These are phyloP conservation scores for Montipora capitata DNA, from an alignment of 92 coral and sea anemone genomes.

Conservation along the genomic window DNA sequence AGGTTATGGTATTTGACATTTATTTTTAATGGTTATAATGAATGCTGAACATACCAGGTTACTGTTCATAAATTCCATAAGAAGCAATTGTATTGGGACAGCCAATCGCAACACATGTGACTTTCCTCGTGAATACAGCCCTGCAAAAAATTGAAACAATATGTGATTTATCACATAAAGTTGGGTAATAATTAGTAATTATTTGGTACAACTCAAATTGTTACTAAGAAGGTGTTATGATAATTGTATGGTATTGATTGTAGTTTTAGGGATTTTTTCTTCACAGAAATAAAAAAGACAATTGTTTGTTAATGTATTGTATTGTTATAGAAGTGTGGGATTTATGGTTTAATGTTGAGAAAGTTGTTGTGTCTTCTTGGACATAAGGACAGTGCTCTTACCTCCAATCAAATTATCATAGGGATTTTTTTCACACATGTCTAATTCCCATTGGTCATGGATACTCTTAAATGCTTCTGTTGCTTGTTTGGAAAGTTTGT, in stretches of 20 bases:
- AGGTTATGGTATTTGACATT: not conserved
- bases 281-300: not conserved
- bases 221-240: not conserved
- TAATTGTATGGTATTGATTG: not conserved
- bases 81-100: not conserved
- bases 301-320: not conserved
- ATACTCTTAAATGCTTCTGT: slow-evolving; percentile 22
- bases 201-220: not conserved
- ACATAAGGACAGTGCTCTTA: slow-evolving; percentile 6
- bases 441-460: slow-evolving; percentile 39
- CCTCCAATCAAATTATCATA: slow-evolving; percentile 33
- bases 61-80: not conserved
- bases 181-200: not conserved
- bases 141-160: not conserved
- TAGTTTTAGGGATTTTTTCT: not conserved
- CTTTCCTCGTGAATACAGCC: slow-evolving; percentile 1
- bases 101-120: not conserved
- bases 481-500: slow-evolving; percentile 4
- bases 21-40: not conserved
- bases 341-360: not conserved
- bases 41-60: not conserved
- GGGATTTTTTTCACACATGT: not conserved
- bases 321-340: not conserved
- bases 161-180: not conserved
- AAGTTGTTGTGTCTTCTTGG: not conserved